Base-by-base conservation (phyloP, 2,797 vertebrate genomes). In the Aldrovandia affinis region DNA sequence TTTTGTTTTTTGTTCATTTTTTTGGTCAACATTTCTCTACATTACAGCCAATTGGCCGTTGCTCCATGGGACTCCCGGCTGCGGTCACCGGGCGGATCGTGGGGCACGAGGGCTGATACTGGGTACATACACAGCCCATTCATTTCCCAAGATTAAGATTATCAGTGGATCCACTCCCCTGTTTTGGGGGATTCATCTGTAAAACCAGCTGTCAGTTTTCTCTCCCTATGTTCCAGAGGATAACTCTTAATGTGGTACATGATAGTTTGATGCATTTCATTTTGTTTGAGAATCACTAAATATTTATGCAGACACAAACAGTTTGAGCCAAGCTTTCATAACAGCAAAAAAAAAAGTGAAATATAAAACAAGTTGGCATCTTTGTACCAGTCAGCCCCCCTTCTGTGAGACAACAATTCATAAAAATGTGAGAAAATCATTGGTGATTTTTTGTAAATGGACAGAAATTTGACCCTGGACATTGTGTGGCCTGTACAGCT, bases 181-280 rank as follows among this genome's bases (percentile, higher is more conserved):
- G 28, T 68, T 68, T 68, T 33, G 2, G 9, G 12, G 36, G 15
- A 36, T 33, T 20, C 7, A 0, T 15, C 18, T 18, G 15, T 3
- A 30, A 28, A 65, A n/a, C 22, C 22, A 25, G 3, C 61, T 28
- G 28, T 30, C 59, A 63, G 59, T 30, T 30, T 68, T 68, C 10
- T 63, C 59, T 52, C 28, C 47, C 14, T 42, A 39, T 36, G n/a
- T n/a, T 70, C 63, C 42, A 50, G 14, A 44, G 25, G 57, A 63
- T 65, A 22, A 1, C 39, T 33, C 8, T 39, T 83, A 18, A 75
- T 36, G 10, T 68, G 25, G 20, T 52, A 44, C 18, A 25, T 39
- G 22, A 78, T 61, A 9, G 36, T 63, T 78, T 83, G 42, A 83
- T 75, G 22, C n/a, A 42, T 25, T 15, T n/a, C 81, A 36, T 68